Conservation (phyloP, 1,140 invertebrate genomes). For the Globodera ellingtonae region DNA sequence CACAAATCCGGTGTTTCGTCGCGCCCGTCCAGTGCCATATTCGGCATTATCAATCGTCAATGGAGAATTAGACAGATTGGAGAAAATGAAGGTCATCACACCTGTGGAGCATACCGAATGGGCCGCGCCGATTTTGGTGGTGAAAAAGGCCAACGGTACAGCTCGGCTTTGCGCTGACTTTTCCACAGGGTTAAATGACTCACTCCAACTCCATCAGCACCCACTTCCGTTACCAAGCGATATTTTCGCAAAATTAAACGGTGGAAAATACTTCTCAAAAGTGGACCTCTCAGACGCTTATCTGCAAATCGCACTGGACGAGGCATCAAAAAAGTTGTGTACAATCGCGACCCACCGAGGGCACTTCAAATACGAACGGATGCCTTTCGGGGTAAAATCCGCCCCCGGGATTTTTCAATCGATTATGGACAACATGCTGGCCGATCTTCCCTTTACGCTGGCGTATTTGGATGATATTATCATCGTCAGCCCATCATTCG, state of each 20-base stretch:
- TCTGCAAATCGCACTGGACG: conserved; percentile 48
- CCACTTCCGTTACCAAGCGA: conserved; percentile 59
- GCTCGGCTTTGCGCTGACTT: conserved; percentile 65
- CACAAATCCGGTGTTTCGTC: conserved; percentile 33
- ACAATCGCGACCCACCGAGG: conserved; percentile 49
- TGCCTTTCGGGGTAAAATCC: conserved; percentile 68
- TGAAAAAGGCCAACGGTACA: conserved; percentile 64
- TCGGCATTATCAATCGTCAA: conserved; percentile 52
- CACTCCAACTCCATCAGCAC: conserved; percentile 36
- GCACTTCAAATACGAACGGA: conserved; percentile 46
- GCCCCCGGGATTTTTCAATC: conserved; percentile 69
- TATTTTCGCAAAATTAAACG: conserved; percentile 47
- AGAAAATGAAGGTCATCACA: conserved; percentile 47
- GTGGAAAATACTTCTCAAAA: conserved; percentile 56
- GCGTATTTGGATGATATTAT: conserved; percentile 48
- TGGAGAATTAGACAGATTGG: conserved; percentile 55
- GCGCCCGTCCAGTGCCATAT: conserved; percentile 55
- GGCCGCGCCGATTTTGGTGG: conserved; percentile 66
- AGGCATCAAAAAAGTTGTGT: conserved; percentile 44
- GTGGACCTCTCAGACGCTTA: conserved; percentile 53
- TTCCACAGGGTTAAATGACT: conserved; percentile 58
- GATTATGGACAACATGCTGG: conserved; percentile 67
- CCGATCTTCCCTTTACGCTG: conserved; percentile 51
- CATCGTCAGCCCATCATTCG: not conserved
- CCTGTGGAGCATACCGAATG: conserved; percentile 64